Evolutionary conservation across 1,140 invertebrate species (phyloP).

Genomic region (Drosophila chauvacae): DNA sequence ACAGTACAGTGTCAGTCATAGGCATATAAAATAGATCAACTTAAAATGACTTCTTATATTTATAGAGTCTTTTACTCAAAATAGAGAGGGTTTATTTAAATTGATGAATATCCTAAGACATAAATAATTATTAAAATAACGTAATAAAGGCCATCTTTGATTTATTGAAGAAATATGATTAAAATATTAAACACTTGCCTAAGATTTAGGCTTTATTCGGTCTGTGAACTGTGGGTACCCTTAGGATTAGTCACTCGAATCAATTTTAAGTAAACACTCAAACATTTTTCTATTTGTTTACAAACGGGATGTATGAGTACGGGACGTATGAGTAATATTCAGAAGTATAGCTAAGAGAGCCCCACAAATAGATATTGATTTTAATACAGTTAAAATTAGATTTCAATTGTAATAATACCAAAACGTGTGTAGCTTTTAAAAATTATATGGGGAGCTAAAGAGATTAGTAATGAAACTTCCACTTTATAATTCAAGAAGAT

Average conservation of each 20-base stretch:
- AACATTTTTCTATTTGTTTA: not conserved
- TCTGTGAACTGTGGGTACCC: no score
- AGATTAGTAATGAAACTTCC: accelerated
- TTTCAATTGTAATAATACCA: not conserved
- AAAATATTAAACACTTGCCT: not conserved
- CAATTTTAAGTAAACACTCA: not conserved
- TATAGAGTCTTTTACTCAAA: not conserved
- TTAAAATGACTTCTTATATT: not conserved
- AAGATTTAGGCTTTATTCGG: not conserved
- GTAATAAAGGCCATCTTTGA: not conserved
- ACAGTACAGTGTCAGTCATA: slow-evolving; percentile 24
- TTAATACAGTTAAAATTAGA: not conserved
- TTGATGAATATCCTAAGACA: not conserved
- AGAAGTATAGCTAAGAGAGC: not conserved
- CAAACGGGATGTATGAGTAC: slow-evolving; percentile 3
- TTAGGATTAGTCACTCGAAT: not conserved
- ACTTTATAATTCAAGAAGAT: not conserved
- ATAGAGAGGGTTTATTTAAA: not conserved
- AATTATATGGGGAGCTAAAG: no score
- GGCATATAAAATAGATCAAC: not conserved
- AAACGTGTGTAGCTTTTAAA: not conserved
- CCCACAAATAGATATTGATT: not conserved
- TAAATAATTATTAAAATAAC: not conserved
- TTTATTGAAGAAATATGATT: not conserved
- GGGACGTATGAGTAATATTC: slow-evolving; percentile 11